Evolutionary conservation across 2,888 invertebrate species (phyloP), one percentile per base, ranked within the genome.

Genomic region (Leptopilina drosophilae): DNA sequence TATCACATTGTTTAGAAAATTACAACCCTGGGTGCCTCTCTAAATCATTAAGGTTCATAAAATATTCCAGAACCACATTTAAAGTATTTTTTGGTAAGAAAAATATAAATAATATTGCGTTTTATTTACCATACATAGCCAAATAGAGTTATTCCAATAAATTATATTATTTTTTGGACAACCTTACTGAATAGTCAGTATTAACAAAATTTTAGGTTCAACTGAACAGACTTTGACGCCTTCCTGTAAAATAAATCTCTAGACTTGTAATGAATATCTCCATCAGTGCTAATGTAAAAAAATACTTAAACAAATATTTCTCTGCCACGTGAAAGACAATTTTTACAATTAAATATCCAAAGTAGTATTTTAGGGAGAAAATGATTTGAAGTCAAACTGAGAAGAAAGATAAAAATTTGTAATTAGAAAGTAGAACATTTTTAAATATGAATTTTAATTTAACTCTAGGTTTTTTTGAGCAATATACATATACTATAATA

Each of bases 271-370:
- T 73, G n/a, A 73, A 33, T 5, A 3, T 26, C 56, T 33, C 26
- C 11, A 33, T 8, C 33, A 73, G 8, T 73, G 73, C 40, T 73
- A 56, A 53, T 73, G 69, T 73, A 69, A 73, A 56, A 73, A 73
- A 6, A 0, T 40, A 53, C 8, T 26, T 56, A 5, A 20, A 73
- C 2, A 73, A 33, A 20, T 73, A 14, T n/a, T 14, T 33, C 26
- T 53, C 69, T n/a, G 69, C 2, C 42, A 53, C 7, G 62, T 15
- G 20, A 62, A 59, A 56, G 15, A 59, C 59, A 59, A 62, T 62
- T 62, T 62, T 62, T 62, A 62, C 62, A 62, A 62, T 20, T 62
- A 20, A 59, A 62, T 62, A 49, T 14, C 26, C 26, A 69, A 53
- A 53, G 49, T 69, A 49, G 49, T 69, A 49, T 20, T 69, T 53